These are phyloP conservation scores for Tachina lurida DNA, from an alignment of 2,888 invertebrate species.

Conservation along the genomic window DNA sequence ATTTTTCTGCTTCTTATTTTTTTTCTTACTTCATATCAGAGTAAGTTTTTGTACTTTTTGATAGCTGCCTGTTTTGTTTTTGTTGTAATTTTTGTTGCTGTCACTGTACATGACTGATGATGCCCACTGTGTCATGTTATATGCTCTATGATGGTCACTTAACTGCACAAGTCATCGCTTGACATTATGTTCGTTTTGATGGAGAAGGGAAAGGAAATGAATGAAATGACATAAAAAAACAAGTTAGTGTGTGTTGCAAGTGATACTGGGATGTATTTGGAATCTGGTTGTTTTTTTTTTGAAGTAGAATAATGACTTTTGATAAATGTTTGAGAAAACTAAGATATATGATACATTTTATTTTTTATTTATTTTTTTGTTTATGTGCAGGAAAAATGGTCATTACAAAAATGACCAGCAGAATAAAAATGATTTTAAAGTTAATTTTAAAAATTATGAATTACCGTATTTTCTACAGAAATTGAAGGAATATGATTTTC, in stretches of 20 bases:
- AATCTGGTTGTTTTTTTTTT: conserved; percentile 12
- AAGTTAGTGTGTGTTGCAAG: conserved; percentile 24
- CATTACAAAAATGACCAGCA: not conserved
- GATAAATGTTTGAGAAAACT: conserved; percentile 20
- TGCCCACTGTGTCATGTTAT: conserved; percentile 73
- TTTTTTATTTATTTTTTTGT: not conserved
- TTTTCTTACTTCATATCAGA: conserved; percentile 24
- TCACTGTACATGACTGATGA: conserved; percentile 74
- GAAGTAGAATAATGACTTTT: conserved; percentile 56
- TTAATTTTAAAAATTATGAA: too few species aligned
- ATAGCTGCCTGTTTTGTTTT: conserved; percentile 57
- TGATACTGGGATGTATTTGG: conserved; percentile 23
- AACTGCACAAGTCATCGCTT: conserved; percentile 73
- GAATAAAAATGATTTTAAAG: too few species aligned
- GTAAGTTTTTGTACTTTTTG: conserved; percentile 46
- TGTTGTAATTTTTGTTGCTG: conserved; percentile 63
- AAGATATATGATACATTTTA: conserved; percentile 42
- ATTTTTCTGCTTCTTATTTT: conserved; percentile 31
- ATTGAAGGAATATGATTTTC: too few species aligned
- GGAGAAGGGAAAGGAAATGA: conserved; percentile 2
- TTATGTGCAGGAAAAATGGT: not conserved
- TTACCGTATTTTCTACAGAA: too few species aligned
- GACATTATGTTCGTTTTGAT: conserved; percentile 66
- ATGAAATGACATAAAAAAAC: conserved; percentile 8
- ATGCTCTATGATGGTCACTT: conserved; percentile 72